Evolutionary conservation across 2,888 invertebrate species (phyloP), one percentile per base, ranked within the genome.

Genomic region (Augochlorella aurata): DNA sequence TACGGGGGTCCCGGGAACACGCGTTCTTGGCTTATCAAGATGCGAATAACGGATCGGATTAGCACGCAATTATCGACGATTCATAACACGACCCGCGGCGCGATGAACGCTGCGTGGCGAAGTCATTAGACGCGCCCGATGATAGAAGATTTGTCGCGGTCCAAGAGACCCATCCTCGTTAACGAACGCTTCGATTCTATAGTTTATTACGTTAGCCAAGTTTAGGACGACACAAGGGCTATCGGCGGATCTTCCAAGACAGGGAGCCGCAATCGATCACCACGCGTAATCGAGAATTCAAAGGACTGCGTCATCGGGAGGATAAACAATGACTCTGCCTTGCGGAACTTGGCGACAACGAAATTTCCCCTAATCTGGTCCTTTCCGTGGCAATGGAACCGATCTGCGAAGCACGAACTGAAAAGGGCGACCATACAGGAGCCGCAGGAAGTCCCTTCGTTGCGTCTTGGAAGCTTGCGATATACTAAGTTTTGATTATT

Each of bases 321-420:
- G 24, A 38, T 54, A 74, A 81, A 83, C 76, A 76, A 75, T 74
- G 38, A 5, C 38, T 38, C 38, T 38, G 71, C 71, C 67, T 49
- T 52, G 49, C 1, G 47, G 67, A 68, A 81, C n/a, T 14, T 12
- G 49, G 69, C 50, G 67, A 58, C 68, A 68, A 9, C 9, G 68
- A 77, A 58, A 65, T 14, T 74, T 38, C 14, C 16, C 29, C 18
- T 47, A 21, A 14, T 38, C 18, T 4, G 16, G 0, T 0, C 61
- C 29, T 18, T 10, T 7, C 52, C 2, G 18, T 14, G 8, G 47
- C 14, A 49, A 24, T 18, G 10, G 47, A 49, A 18, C 3, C 21
- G 49, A 65, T 7, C 21, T 10, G 9, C 4, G 10, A 18, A 12
- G n/a, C n/a, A n/a, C 38, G 38, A 2, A 1, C 5, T 38, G 0